phyloP scores from a whole-genome alignment of 2,888 invertebrate genomes.

The Argynnis bischoffii region DNA sequence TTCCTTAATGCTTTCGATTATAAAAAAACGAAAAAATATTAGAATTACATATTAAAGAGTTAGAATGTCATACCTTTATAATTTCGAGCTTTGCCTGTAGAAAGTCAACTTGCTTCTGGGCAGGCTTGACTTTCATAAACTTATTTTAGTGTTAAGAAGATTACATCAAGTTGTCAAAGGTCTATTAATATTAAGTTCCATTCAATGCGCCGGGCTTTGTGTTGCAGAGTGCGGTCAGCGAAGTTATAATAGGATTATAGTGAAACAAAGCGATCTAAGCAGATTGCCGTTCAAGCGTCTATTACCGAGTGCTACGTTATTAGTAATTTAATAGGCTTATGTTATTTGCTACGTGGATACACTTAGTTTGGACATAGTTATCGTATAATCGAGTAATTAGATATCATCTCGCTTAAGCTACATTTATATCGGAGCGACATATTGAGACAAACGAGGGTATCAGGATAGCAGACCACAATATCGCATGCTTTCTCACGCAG shows the following conservation, averaged over 20 bases:
- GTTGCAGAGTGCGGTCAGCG: slow-evolving; percentile 23
- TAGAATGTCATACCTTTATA: too few species aligned
- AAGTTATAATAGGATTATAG: slow-evolving; percentile 37
- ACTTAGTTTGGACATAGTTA: background rate
- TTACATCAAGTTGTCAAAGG: slow-evolving; percentile 18
- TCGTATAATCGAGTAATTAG: background rate
- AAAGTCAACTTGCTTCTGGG: too few species aligned
- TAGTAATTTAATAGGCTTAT: slow-evolving; percentile 32
- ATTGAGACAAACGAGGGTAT: too few species aligned
- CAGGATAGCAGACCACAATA: too few species aligned
- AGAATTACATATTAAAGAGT: too few species aligned
- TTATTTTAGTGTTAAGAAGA: slow-evolving; percentile 7
- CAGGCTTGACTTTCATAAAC: too few species aligned
- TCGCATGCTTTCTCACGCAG: too few species aligned
- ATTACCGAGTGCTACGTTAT: slow-evolving; percentile 21
- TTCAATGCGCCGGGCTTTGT: slow-evolving; percentile 7
- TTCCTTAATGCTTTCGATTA: too few species aligned
- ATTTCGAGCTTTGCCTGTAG: too few species aligned
- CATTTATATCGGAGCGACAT: too few species aligned
- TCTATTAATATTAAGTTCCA: slow-evolving; percentile 14
- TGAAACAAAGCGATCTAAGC: slow-evolving; percentile 33
- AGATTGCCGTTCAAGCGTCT: slow-evolving; percentile 30
- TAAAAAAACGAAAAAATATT: too few species aligned
- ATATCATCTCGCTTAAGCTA: background rate
- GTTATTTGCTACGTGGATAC: slow-evolving; percentile 9